Evolutionary conservation across 2,113 vertebrate genomes (phyloP).

Genomic region (Erythrocercus mccallii): DNA sequence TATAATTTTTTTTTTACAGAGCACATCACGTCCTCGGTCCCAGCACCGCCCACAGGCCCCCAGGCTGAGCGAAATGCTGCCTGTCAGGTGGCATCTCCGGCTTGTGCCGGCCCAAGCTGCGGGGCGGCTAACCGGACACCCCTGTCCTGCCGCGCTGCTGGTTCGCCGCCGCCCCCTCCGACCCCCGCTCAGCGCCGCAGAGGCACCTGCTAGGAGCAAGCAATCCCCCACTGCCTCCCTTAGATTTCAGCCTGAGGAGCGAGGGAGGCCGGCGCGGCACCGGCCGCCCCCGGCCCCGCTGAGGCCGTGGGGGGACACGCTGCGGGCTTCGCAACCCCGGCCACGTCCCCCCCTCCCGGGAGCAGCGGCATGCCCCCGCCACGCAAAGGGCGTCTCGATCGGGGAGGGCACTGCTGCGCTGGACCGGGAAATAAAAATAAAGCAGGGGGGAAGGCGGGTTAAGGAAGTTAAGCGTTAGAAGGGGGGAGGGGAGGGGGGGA

Average conservation of each 20-base stretch:
- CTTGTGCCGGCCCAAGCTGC: background rate
- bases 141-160: background rate
- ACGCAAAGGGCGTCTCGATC: background rate
- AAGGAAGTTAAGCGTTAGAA: background rate
- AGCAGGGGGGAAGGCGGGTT: background rate
- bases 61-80: background rate
- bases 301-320: no score
- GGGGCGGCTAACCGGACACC: background rate
- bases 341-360: background rate
- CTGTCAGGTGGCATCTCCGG: background rate
- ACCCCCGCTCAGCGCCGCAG: background rate
- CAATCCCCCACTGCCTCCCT: accelerated
- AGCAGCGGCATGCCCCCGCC: background rate
- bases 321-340: background rate
- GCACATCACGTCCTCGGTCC: accelerated
- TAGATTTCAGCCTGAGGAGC: background rate
- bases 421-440: background rate
- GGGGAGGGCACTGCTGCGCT: background rate
- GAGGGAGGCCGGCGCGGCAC: background rate
- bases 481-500: background rate
- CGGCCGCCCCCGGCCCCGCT: background rate
- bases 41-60: background rate
- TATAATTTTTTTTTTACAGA: background rate
- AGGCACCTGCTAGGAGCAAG: background rate
- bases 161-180: background rate